Base-by-base conservation (phyloP, 2,113 vertebrate genomes). In the Oryzias curvinotus region DNA sequence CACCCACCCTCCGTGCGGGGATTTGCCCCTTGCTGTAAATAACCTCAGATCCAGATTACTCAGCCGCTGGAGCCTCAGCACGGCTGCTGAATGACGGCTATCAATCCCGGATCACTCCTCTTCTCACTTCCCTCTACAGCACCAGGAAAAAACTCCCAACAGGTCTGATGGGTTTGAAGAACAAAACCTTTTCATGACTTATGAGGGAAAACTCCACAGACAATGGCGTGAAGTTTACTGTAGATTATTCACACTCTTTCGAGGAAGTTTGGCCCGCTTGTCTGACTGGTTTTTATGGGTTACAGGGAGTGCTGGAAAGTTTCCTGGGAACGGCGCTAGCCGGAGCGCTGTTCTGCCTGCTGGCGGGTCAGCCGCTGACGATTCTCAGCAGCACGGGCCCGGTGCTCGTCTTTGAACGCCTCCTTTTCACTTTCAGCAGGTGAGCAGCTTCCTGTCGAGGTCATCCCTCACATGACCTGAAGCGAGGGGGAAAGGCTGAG, bases 381-480 rank as follows among this genome's bases (percentile, higher is more conserved):
- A 98, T 99, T 58, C 83, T 99, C 76, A 99, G 97, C 91, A 98
- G 96, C 85, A 99, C 97, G 0, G 97, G 97, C 6, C 97, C 97
- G 0, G 96, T 99, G 51, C 92, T 99, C 0, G 96, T 99, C 70
- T 99, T 99, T 12, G 97, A 99, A 61, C 88, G 95, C 1, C 95
- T 99, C 19, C 94, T 99, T 53, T 98, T 98, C 85, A 95, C 88
- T 78, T 99, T 99, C 88, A 99, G 97, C 96, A 96, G 89, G 97
- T 98, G 92, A 77, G 90, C 76, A 12, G 10, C 6, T n/a, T 3
- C 19, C 4, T 19, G 30, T 41, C 15, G 3, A 14, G 23, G 3
- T 41, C 19, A 10, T 42, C 12, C 1, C 45, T 16, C 15, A 12
- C 47, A 30, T 42, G 46, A 30, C 21, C 21, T 44, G 26, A 13